A percentile compares a stretch with the other conserved stretches of the same genome.
Evolutionary conservation across 2,113 vertebrate genomes (phyloP).

Genomic region (Anser cygnoides): DNA sequence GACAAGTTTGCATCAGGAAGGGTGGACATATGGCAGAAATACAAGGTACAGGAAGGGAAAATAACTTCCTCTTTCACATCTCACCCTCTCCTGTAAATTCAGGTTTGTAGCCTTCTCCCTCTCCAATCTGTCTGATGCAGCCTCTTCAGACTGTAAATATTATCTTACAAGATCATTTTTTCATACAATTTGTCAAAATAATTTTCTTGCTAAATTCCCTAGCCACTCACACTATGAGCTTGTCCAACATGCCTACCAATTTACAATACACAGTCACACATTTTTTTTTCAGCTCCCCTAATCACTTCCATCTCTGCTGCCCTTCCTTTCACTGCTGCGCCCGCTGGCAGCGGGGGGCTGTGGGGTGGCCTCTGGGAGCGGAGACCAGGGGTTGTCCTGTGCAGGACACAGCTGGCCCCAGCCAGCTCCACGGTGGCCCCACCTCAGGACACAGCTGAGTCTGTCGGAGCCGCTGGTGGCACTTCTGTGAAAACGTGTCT

Average conservation of each 20-base stretch:
- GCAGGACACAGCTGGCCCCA: rapidly evolving
- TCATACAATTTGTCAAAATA: neutral
- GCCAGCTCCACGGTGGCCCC: rapidly evolving
- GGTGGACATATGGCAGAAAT: neutral
- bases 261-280: neutral
- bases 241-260: rapidly evolving
- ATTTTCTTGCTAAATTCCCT: neutral
- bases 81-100: neutral
- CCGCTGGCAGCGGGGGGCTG: rapidly evolving
- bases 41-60: neutral
- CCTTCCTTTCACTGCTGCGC: too few relatives aligned
- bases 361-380: neutral
- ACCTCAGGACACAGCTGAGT: neutral
- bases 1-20: neutral
- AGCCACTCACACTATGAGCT: neutral
- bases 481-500: rapidly evolving
- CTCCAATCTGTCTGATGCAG: neutral
- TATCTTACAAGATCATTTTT: neutral
- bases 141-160: neutral
- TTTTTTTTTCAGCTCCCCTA: neutral
- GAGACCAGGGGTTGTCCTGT: neutral
- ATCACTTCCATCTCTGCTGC: neutral
- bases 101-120: neutral
- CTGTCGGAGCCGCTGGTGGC: neutral
- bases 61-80: neutral